Conservation (phyloP, 1,140 invertebrate genomes). For the Elysia chlorotica region DNA sequence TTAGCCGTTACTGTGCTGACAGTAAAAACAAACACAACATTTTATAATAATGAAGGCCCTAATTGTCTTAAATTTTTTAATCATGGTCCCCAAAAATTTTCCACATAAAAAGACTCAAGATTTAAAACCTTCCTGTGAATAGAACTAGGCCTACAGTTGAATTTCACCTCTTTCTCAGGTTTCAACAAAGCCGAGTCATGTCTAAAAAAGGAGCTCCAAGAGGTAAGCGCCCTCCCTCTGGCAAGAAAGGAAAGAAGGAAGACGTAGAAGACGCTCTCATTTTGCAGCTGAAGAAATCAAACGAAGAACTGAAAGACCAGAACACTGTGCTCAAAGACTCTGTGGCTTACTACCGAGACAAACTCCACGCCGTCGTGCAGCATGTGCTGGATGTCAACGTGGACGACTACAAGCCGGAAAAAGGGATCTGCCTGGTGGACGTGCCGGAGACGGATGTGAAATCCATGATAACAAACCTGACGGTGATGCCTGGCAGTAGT, state of each 20-base stretch:
- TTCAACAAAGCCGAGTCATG: neutral
- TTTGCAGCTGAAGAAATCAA: constrained; percentile 32
- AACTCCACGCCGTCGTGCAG: constrained; percentile 11
- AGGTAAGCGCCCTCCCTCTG: constrained; percentile 2
- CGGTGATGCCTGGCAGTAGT: constrained; percentile 12
- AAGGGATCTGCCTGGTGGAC: constrained; percentile 14
- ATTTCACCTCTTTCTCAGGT: neutral
- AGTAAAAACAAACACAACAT: too few species aligned
- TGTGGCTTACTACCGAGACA: constrained; percentile 4
- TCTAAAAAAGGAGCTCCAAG: neutral
- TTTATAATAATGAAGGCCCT: too few species aligned
- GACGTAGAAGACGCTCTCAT: constrained; percentile 27
- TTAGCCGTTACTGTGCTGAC: too few species aligned
- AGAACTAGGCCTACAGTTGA: too few species aligned
- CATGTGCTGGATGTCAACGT: constrained; percentile 13
- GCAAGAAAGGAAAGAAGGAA: constrained; percentile 28
- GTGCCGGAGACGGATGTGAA: constrained; percentile 36
- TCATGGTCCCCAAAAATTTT: too few species aligned
- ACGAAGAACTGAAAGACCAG: constrained; percentile 32
- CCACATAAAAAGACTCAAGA: too few species aligned
- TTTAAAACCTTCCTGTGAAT: too few species aligned
- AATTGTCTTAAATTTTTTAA: too few species aligned
- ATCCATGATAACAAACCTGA: constrained; percentile 28
- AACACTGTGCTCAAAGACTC: constrained; percentile 36
- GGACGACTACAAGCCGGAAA: neutral